Base-by-base conservation (phyloP, 2,888 invertebrate species). In the Stenodera caucasica region DNA sequence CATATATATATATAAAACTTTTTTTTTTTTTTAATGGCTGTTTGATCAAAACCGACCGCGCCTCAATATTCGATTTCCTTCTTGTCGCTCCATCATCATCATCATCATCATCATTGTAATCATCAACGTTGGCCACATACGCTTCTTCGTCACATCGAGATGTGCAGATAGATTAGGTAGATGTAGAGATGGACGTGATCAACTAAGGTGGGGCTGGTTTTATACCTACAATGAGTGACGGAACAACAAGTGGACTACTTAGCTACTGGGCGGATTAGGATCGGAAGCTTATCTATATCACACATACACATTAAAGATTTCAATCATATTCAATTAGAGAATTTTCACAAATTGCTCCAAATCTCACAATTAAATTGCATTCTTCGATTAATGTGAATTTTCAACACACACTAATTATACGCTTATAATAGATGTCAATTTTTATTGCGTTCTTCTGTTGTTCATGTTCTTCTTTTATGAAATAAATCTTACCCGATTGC, bases 11-110 rank as follows among this genome's bases (percentile, higher is more conserved):
- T 40, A 40, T 45, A 45, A 45, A 45, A 45, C 45, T n/a, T n/a
- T n/a, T n/a, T n/a, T n/a, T 40, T 9, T 40, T 40, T 45, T 21
- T 21, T 55, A 57, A 60, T 60, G 60, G 69, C 61, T 65, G 70
- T 73, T 73, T 72, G 72, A 73, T 73, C 72, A 67, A 70, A 72
- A 71, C 70, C 73, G 71, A 72, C 74, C 73, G 71, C 69, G 68
- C 70, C 71, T 70, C 61, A 57, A 65, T 65, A 63, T 64, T 66
- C 65, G 64, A 62, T 60, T 65, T 57, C 61, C 61, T 59, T 58
- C 51, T 58, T 55, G 51, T 57, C 60, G 29, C 59, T 56, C 56
- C 21, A 18, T 26, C 55, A 14, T 21, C n/a, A 26, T 21, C 33
- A 32, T 53, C 30, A 35, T 35, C 51, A 45, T 21, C 45, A 45